Conservation (phyloP, 64 coral and sea anemone genomes). For the Montipora efflorescens region DNA sequence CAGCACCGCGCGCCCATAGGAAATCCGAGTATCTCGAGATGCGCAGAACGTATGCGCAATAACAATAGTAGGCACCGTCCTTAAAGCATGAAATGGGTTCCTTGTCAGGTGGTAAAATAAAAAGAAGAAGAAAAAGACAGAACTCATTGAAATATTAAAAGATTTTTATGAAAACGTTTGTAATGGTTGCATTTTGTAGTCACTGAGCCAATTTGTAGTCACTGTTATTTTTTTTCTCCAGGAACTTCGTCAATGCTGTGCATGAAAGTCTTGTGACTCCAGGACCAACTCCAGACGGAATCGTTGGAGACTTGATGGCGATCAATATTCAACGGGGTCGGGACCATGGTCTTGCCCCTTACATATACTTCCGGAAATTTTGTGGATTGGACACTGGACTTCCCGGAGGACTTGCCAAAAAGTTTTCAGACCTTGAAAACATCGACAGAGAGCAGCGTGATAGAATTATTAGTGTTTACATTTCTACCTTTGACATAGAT, state of each 20-base stretch:
- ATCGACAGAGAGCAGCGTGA: background rate
- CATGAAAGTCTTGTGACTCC: constrained; percentile 36
- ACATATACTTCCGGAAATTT: constrained; percentile 34
- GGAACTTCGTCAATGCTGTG: constrained; percentile 60
- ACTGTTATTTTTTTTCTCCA: background rate
- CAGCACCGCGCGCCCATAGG: too few species aligned
- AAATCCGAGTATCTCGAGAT: too few species aligned
- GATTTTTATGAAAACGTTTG: too few species aligned
- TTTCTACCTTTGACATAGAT: constrained; percentile 9
- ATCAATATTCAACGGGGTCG: constrained; percentile 79
- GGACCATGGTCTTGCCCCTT: constrained; percentile 68
- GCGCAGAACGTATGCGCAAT: too few species aligned
- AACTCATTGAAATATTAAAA: too few species aligned
- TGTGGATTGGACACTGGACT: background rate
- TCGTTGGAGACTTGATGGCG: constrained; percentile 45
- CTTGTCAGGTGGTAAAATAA: too few species aligned
- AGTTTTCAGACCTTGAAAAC: background rate
- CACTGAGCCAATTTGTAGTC: too few species aligned
- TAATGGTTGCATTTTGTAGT: too few species aligned
- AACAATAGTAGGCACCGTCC: too few species aligned
- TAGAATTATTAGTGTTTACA: background rate
- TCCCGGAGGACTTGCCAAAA: background rate
- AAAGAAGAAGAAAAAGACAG: too few species aligned
- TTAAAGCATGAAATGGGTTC: too few species aligned
- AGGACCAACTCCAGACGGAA: background rate